Base-by-base conservation (phyloP, 2,888 invertebrate genomes). In the Minunthozetes semirufus region DNA sequence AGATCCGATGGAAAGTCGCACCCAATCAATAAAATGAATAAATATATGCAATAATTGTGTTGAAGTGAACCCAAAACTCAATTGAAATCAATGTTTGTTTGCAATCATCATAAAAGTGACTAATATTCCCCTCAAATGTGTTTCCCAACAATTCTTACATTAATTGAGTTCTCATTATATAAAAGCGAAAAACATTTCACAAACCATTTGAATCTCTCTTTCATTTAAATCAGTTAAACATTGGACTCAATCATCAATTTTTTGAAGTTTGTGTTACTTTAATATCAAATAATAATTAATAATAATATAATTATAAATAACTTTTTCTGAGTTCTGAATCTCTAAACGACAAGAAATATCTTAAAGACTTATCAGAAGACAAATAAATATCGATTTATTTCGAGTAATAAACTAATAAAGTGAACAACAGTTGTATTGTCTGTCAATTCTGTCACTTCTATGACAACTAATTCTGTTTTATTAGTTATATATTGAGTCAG, bases 11-110 rank as follows among this genome's bases (percentile, higher is more conserved):
- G 29, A 68, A 4, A 68, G 42, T 13, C 38, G 22, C 68, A 33
- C 68, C 68, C 68, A 42, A 68, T 68, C 3, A 42, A 19, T 19
- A 68, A 68, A 42, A 19, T 19, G 42, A 68, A 68, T 42, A 68
- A 68, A 68, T n/a, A n/a, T n/a, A n/a, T n/a, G n/a, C n/a, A 27
- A 4, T 13, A 19, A 19, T 53, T 53, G n/a, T 53, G 53, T 19
- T 13, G n/a, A 19, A 53, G 15, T 68, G 1, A 19, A 66, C 29
- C 17, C 5, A 66, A 66, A 38, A 3, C 4, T n/a, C 15, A 19
- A 22, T 17, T 38, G 68, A 68, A 68, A 66, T n/a, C 33, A 33
- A 29, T 61, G 15, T 33, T 33, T 61, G 15, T 33, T 33, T n/a
- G 3, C n/a, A 61, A 27, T 29, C 9, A 29, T 53, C n/a, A 29